Percentiles rank a stretch among this genome's conserved stretches.
Conservation (phyloP, 2,797 vertebrate genomes). For the Melanotaenia maccullochi region DNA sequence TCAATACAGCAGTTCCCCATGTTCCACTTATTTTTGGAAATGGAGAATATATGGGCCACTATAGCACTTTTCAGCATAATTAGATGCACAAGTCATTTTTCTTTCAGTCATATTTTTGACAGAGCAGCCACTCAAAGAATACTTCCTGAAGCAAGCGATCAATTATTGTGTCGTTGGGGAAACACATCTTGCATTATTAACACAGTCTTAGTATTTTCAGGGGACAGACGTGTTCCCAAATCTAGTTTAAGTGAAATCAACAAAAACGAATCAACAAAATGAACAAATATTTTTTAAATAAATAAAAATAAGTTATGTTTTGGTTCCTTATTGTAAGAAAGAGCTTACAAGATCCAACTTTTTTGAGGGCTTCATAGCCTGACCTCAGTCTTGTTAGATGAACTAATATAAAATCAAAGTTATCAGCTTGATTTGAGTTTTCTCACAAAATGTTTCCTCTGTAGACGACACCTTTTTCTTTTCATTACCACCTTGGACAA, state of each 20-base stretch:
- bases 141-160: neutral
- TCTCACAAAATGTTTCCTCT: neutral
- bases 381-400: neutral
- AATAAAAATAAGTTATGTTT: neutral
- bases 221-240: neutral
- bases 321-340: neutral
- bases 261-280: neutral
- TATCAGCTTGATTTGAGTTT: neutral
- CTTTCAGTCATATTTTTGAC: neutral
- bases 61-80: neutral
- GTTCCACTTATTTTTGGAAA: neutral
- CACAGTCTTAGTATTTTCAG: conserved; percentile 3
- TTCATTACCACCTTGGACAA: neutral
- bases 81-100: neutral
- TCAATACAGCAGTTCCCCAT: neutral
- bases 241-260: neutral
- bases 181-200: neutral
- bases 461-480: neutral
- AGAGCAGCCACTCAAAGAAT: neutral
- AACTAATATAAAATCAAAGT: neutral
- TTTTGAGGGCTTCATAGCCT: neutral
- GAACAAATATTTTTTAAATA: neutral
- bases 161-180: conserved; percentile 11
- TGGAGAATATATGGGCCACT: neutral
- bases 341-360: neutral